phyloP scores from a whole-genome alignment of 1,140 invertebrate genomes.

The Nixonia krombeini region DNA sequence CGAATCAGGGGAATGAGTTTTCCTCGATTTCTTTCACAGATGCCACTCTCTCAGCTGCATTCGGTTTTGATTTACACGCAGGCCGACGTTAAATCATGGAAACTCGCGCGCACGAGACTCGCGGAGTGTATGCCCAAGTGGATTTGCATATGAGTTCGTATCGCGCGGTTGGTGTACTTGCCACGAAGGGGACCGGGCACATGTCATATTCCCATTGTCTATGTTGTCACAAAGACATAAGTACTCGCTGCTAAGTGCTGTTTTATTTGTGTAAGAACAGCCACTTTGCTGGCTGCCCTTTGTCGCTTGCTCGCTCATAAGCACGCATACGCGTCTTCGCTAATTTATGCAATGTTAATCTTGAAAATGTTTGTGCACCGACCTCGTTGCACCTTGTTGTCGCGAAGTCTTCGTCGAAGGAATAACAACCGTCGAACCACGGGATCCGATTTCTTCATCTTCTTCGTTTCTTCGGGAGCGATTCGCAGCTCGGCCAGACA shows the following conservation, averaged over 20 bases:
- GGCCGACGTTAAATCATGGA: constrained; percentile 47
- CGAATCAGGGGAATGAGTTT: no score
- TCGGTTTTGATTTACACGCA: constrained; percentile 55
- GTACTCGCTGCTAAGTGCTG: constrained; percentile 68
- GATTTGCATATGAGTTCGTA: constrained; percentile 66
- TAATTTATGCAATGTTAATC: constrained; percentile 43
- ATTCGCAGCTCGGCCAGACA: no score
- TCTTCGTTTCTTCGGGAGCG: no score
- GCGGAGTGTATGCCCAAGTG: constrained; percentile 55
- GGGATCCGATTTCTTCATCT: no score
- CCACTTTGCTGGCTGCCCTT: constrained; percentile 58
- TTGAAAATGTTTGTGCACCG: constrained; percentile 36
- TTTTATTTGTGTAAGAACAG: constrained; percentile 71
- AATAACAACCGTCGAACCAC: constrained; percentile 27
- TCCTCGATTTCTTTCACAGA: no score
- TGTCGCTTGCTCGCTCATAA: constrained; percentile 40
- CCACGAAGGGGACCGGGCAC: constrained; percentile 54
- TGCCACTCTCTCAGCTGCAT: constrained; percentile 20
- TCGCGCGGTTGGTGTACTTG: constrained; percentile 45
- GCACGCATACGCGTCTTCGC: constrained; percentile 34
- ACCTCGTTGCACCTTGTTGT: constrained; percentile 37
- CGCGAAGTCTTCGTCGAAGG: constrained; percentile 27
- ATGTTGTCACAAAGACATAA: constrained; percentile 63
- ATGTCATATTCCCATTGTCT: constrained; percentile 71
- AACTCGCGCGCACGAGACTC: constrained; percentile 52